A percentile compares a stretch with the other conserved stretches of the same genome.
Conservation (phyloP, 2,888 invertebrate species). For the Lasioglossum oenotherae region DNA sequence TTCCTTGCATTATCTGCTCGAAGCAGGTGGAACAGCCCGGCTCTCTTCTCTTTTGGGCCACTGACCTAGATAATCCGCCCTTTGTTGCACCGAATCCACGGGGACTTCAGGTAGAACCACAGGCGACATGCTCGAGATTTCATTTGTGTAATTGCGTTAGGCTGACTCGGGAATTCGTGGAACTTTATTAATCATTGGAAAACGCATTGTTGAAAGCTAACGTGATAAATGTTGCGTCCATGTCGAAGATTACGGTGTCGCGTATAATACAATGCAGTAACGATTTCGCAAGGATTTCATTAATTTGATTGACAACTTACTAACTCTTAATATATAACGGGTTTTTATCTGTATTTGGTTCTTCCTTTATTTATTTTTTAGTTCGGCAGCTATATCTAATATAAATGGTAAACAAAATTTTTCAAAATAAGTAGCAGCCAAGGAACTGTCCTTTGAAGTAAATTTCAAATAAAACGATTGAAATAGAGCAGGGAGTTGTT, state of each 20-base stretch:
- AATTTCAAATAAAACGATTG: too few species aligned
- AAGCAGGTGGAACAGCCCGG: constrained; percentile 11
- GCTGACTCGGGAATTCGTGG: not conserved
- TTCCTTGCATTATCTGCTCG: constrained; percentile 11
- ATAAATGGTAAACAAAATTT: too few species aligned
- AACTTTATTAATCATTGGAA: not conserved
- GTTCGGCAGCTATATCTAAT: too few species aligned
- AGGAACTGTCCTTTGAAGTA: too few species aligned
- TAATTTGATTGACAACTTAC: too few species aligned
- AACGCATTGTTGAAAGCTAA: not conserved
- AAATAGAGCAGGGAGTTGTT: too few species aligned
- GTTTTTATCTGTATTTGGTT: too few species aligned
- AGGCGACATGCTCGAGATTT: not conserved
- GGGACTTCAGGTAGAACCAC: not conserved
- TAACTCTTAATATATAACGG: too few species aligned
- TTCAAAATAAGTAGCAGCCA: too few species aligned
- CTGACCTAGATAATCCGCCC: constrained; percentile 1
- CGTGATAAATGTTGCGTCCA: not conserved
- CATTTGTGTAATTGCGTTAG: not conserved
- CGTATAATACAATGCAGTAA: not conserved
- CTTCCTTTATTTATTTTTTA: too few species aligned
- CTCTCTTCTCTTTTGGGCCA: not conserved
- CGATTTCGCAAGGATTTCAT: not conserved
- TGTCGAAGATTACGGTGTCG: not conserved
- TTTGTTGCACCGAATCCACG: not conserved